Percentiles rank a stretch among this genome's conserved stretches.
phyloP scores from a whole-genome alignment of 1,140 invertebrate species.

The Drosophila pandora region DNA sequence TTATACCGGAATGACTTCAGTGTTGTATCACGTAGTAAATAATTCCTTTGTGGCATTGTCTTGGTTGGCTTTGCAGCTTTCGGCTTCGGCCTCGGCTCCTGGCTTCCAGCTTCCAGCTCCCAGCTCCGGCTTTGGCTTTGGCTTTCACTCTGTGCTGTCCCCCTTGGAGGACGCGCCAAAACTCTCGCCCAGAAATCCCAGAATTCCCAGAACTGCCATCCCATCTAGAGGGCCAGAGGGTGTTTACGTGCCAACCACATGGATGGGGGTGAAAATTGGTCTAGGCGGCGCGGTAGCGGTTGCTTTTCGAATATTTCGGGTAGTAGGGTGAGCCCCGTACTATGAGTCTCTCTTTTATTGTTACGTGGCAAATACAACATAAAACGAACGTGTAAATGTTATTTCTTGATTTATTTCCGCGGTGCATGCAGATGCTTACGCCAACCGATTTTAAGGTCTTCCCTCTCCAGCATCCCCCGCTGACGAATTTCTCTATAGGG shows the following conservation, averaged over 20 bases:
- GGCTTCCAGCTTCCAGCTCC: background rate
- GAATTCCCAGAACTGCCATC: conserved; percentile 34
- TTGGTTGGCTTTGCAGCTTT: conserved; percentile 73
- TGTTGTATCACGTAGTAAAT: conserved; percentile 81
- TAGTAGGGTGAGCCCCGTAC: background rate
- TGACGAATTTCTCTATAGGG: conserved; percentile 3
- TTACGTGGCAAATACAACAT: conserved; percentile 81
- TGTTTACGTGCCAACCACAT: conserved; percentile 34
- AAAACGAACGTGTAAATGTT: conserved; percentile 82
- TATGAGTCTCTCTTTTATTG: conserved; percentile 57
- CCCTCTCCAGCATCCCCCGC: background rate
- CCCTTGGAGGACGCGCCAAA: conserved; percentile 5
- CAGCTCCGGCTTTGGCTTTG: conserved; percentile 11
- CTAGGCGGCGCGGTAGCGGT: conserved; percentile 39
- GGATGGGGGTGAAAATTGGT: conserved; percentile 55
- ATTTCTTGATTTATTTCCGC: conserved; percentile 82
- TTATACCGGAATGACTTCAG: conserved; percentile 77
- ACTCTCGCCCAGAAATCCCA: conserved; percentile 35
- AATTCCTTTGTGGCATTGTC: conserved; percentile 81
- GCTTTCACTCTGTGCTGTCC: conserved; percentile 23
- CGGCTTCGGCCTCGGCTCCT: conserved; percentile 17
- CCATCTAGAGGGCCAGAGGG: conserved; percentile 22
- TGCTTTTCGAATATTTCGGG: background rate
- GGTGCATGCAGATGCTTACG: conserved; percentile 80
- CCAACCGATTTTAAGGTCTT: conserved; percentile 68